Conservation (phyloP, 2,113 vertebrate genomes). For the Megaceryle maxima region DNA sequence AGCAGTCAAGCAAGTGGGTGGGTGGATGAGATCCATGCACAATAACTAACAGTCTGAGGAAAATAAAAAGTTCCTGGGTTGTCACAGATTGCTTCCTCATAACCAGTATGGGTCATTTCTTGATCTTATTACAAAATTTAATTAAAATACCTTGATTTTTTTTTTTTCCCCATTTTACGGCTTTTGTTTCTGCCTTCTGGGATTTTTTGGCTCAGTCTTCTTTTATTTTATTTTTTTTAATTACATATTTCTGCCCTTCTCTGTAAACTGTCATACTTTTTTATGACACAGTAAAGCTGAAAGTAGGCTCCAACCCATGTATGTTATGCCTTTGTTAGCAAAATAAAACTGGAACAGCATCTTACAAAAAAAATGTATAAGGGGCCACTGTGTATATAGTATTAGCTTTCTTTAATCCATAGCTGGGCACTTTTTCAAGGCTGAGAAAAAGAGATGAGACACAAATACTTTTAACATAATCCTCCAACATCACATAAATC, state of each 20-base stretch:
- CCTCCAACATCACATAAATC: not conserved
- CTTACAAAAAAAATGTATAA: not conserved
- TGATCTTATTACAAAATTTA: not conserved
- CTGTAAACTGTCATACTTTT: not conserved
- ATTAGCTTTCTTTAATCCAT: not conserved
- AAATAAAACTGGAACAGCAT: constrained; percentile 10
- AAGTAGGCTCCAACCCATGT: not conserved
- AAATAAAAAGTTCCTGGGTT: not conserved
- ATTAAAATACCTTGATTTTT: not conserved
- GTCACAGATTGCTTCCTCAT: not conserved
- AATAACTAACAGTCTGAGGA: not conserved
- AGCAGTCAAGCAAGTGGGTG: not conserved
- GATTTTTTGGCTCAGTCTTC: not conserved
- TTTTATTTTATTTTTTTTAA: not conserved
- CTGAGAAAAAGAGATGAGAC: not conserved
- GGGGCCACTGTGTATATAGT: not conserved
- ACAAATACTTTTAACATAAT: constrained; percentile 8
- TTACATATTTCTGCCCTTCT: not conserved
- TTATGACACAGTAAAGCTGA: not conserved
- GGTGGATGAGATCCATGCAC: not conserved
- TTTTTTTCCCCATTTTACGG: not conserved
- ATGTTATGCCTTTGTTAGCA: not conserved
- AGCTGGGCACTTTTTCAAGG: constrained; percentile 11
- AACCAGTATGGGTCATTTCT: not conserved
- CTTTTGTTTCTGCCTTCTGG: not conserved